Evolutionary conservation across 2,797 vertebrate genomes (phyloP).

Genomic region (Masticophis lateralis): DNA sequence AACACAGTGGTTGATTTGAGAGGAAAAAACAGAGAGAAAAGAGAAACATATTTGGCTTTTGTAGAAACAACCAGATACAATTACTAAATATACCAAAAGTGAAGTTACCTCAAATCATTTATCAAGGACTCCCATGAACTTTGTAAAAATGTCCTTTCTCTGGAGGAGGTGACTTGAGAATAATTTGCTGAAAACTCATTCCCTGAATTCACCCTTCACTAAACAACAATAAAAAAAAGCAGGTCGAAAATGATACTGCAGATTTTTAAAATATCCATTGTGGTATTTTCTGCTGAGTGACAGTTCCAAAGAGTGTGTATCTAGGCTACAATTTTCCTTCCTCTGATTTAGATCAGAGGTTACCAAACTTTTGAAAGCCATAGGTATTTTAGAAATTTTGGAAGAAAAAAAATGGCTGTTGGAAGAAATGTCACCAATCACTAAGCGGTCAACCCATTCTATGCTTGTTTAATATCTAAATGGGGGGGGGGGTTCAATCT

Average conservation of each 20-base stretch:
- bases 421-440: not conserved
- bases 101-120: not conserved
- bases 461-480: not conserved
- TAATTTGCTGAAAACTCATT: constrained; percentile 40
- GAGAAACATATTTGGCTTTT: not conserved
- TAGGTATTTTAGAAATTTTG: not conserved
- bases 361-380: not conserved
- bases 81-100: not conserved
- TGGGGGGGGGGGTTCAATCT: not conserved
- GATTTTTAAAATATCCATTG: not conserved
- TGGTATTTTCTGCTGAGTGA: not conserved
- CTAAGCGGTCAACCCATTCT: not conserved
- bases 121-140: constrained; percentile 17
- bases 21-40: not conserved
- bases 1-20: constrained; percentile 23
- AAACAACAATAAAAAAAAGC: not conserved
- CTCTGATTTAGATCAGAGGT: not conserved
- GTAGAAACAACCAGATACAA: not conserved
- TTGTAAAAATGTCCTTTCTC: not conserved
- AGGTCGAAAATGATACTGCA: not conserved
- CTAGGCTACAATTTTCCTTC: not conserved
- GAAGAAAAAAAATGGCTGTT: not conserved
- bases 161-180: constrained; percentile 37
- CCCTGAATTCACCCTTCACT: not conserved
- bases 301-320: not conserved